phyloP scores from a whole-genome alignment of 30 jellyfish, hydroid and myxozoan species.

The Pseudorhiza aurosa region DNA sequence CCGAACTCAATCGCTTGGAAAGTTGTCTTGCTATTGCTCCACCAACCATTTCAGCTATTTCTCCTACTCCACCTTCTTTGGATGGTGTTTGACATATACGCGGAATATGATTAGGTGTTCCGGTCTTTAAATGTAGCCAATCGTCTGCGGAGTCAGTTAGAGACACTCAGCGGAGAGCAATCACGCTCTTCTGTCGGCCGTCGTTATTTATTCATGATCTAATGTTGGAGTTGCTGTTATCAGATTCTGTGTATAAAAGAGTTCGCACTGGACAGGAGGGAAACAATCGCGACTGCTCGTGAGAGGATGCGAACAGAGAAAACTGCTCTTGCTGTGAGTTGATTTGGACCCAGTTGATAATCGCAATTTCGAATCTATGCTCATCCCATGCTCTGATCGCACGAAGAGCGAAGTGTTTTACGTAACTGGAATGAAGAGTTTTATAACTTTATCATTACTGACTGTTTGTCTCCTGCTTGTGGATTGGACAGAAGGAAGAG shows the following conservation, averaged over 20 bases:
- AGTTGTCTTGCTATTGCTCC: slow-evolving; percentile 10
- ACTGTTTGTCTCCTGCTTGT: slow-evolving; percentile 40
- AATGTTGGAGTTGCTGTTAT: slow-evolving; percentile 32
- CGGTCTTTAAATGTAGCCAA: slow-evolving; percentile 44
- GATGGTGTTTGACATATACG: slow-evolving; percentile 17
- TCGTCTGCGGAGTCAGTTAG: slow-evolving; percentile 28
- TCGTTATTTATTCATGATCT: slow-evolving; percentile 56
- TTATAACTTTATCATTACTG: slow-evolving; percentile 6
- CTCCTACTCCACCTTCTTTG: slow-evolving; percentile 16
- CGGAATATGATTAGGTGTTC: slow-evolving; percentile 33
- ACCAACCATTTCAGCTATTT: slow-evolving; percentile 41
- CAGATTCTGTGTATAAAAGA: slow-evolving; percentile 20
- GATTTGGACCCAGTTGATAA: background rate
- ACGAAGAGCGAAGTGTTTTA: background rate
- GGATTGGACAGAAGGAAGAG: slow-evolving; percentile 59
- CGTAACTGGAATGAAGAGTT: slow-evolving; percentile 66
- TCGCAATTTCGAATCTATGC: background rate
- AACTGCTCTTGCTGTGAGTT: background rate
- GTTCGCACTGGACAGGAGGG: slow-evolving; percentile 5
- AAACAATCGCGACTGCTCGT: background rate
- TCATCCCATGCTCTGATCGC: slow-evolving; percentile 27
- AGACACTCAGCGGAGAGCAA: slow-evolving; percentile 11
- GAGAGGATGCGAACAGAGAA: slow-evolving; percentile 20
- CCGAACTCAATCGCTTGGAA: slow-evolving; percentile 46
- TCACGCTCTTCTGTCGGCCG: background rate